phyloP scores from a whole-genome alignment of 2,888 invertebrate species.

The Callimorpha dominula region DNA sequence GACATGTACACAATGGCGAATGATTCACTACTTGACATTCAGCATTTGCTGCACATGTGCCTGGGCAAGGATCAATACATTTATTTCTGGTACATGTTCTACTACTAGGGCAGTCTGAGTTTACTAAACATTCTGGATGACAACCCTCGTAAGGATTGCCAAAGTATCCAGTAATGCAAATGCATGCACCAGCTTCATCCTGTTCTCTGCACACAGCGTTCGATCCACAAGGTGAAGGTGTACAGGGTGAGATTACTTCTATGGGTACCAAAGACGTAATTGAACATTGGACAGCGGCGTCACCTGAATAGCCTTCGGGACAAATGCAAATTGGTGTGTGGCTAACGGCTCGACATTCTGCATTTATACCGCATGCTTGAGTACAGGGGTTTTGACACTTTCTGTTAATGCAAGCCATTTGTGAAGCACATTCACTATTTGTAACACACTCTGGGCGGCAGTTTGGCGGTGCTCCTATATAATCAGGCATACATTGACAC shows the following conservation, averaged over 20 bases:
- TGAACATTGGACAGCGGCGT: constrained; percentile 90
- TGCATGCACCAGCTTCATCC: constrained; percentile 88
- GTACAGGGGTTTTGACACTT: constrained; percentile 92
- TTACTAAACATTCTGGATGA: constrained; percentile 90
- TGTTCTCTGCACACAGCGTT: constrained; percentile 89
- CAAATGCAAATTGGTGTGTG: constrained; percentile 92
- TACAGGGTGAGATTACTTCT: constrained; percentile 84
- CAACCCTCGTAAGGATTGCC: constrained; percentile 94
- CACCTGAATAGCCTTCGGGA: constrained; percentile 89
- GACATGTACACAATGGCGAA: constrained; percentile 90
- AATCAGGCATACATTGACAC: constrained; percentile 90
- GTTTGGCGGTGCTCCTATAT: constrained; percentile 90
- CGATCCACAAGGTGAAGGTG: constrained; percentile 88
- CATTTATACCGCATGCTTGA: constrained; percentile 90
- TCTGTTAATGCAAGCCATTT: constrained; percentile 91
- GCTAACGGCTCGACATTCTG: constrained; percentile 92
- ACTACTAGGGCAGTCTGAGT: constrained; percentile 90
- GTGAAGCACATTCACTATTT: constrained; percentile 90
- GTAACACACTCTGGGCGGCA: constrained; percentile 91
- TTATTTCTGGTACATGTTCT: constrained; percentile 91
- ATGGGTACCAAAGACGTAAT: constrained; percentile 56
- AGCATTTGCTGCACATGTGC: constrained; percentile 91
- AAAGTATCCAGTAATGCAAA: constrained; percentile 90
- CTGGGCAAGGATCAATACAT: constrained; percentile 92
- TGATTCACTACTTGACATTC: constrained; percentile 92